Base-by-base conservation (phyloP, 2,797 vertebrate species). In the Sebastes miniatus region DNA sequence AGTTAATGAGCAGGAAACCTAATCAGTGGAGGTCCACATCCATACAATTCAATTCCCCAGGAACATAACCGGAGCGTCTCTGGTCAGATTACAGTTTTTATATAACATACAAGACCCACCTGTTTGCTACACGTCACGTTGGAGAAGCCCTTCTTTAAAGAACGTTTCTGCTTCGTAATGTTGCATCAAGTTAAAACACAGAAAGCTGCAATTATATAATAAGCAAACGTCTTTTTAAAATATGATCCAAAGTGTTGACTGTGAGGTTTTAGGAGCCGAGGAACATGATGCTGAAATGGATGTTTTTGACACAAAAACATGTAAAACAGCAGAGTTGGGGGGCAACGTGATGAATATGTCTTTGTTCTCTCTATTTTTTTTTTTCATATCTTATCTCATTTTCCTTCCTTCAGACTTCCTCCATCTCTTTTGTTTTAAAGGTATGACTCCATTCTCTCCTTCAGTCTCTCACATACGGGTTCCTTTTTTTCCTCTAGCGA, bases 1-100 rank as follows among this genome's bases (percentile, higher is more conserved):
- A 83, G 71, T 63, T 83, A 89, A 88, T 77, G 74, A 89, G 80
- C 83, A 85, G 87, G 72, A 88, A 87, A 90, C 75, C 63, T 56
- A 74, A 87, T 81, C 74, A 81, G 73, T 25, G 75, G 76, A 54
- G 24, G 68, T 80, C 36, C 66, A 50, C 64, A 69, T 81, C 78
- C 81, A 77, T 68, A 81, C 66, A 80, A 76, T 84, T 80, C 72
- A 69, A 73, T 79, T 81, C 56, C 73, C 69, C 34, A 59, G 74
- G 43, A 84, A 68, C 74, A 39, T 54, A 78, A 65, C 22, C 76
- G 77, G 79, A 83, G 72, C 65, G 34, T 81, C 70, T 87, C 54
- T 73, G 76, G 64, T 72, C 52, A 43, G 68, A 52, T 62, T 32
- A 62, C 27, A 70, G 25, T 36, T 86, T 56, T 73, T 63, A 71